Conservation (phyloP, 2,797 vertebrate genomes). For the Ibycter americanus region DNA sequence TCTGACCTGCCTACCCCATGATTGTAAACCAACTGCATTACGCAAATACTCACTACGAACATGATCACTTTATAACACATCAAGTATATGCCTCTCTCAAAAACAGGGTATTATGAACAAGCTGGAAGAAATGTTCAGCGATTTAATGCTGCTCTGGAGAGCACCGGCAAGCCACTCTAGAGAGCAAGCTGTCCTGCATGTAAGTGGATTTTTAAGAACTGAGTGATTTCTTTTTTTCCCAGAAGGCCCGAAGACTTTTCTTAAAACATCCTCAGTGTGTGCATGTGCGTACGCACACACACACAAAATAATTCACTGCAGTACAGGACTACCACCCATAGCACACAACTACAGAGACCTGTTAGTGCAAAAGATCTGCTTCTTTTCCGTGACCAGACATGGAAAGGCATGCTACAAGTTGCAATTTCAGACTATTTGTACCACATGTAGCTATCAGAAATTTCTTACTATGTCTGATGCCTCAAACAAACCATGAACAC, state of each 20-base stretch:
- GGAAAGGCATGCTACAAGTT: not conserved
- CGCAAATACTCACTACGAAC: not conserved
- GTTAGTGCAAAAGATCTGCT: not conserved
- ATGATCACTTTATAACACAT: not conserved
- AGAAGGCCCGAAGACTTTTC: not conserved
- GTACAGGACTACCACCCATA: not conserved
- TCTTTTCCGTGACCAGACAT: not conserved
- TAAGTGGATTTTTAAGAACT: conserved; percentile 38
- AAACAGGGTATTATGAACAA: not conserved
- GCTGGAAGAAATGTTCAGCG: conserved; percentile 21
- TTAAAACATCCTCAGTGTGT: not conserved
- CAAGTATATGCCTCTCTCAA: not conserved
- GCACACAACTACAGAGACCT: not conserved
- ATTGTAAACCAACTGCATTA: not conserved
- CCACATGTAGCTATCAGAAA: not conserved
- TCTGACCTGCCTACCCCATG: not conserved
- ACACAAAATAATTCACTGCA: not conserved
- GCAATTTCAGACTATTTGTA: not conserved
- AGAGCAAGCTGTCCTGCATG: conserved; percentile 1
- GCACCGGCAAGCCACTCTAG: not conserved
- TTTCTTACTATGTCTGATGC: not conserved
- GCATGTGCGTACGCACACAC: not conserved
- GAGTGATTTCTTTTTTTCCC: conserved; percentile 3
- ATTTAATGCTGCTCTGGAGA: conserved; percentile 38
- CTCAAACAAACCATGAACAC: accelerated